These are phyloP conservation scores for Venustaconcha ellipsiformis DNA, from an alignment of 1,140 invertebrate genomes.

Conservation along the genomic window DNA sequence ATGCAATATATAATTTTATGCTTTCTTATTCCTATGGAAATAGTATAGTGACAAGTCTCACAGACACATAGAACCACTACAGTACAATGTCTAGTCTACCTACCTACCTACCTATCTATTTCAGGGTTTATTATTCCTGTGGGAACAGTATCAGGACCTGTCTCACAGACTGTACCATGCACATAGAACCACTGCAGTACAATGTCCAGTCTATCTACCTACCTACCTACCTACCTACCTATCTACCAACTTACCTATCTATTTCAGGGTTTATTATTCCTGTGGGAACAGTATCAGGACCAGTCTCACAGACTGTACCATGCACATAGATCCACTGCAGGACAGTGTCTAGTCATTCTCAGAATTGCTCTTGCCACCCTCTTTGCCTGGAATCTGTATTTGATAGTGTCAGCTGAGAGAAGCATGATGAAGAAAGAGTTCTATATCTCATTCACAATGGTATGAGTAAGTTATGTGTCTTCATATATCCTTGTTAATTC, in stretches of 20 bases:
- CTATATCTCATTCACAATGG: conserved; percentile 64
- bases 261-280: conserved; percentile 56
- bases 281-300: conserved; percentile 64
- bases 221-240: too few species aligned
- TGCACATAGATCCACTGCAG: conserved; percentile 58
- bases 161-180: conserved; percentile 59
- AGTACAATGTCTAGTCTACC: conserved; percentile 48
- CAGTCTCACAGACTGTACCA: conserved; percentile 57
- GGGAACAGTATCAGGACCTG: conserved; percentile 61
- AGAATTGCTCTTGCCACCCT: conserved; percentile 59
- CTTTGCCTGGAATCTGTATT: conserved; percentile 61
- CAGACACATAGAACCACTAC: conserved; percentile 56
- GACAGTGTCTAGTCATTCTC: conserved; percentile 53
- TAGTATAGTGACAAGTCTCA: conserved; percentile 58
- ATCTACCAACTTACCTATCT: background rate
- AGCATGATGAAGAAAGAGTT: conserved; percentile 62
- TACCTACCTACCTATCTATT: background rate
- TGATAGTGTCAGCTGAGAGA: conserved; percentile 50
- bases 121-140: conserved; percentile 60
- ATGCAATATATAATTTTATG: too few species aligned
- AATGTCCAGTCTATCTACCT: conserved; percentile 39
- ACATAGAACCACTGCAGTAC: conserved; percentile 56
- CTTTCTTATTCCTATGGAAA: conserved; percentile 52
- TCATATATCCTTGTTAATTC: too few species aligned
- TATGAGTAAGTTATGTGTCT: conserved; percentile 25